phyloP scores from a whole-genome alignment of 2,797 vertebrate genomes.

The Peromyscus melanophrys region DNA sequence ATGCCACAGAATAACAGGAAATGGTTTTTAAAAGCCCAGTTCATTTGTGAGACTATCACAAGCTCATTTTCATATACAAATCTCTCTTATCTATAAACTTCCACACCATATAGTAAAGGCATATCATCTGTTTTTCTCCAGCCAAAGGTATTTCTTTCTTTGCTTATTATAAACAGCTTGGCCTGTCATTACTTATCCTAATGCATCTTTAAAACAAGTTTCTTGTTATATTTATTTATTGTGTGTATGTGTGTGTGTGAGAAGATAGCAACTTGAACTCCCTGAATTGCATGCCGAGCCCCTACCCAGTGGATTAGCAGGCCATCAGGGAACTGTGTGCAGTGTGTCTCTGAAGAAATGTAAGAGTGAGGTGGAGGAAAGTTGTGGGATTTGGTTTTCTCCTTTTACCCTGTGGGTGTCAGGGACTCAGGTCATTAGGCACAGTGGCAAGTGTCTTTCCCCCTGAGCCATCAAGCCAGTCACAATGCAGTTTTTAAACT shows the following conservation, averaged over 20 bases:
- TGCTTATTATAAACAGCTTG: conserved; percentile 49
- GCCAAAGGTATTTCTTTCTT: background rate
- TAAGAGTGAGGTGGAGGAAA: background rate
- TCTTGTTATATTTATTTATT: background rate
- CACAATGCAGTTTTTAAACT: background rate
- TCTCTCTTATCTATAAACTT: background rate
- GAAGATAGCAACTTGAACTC: background rate
- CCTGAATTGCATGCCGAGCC: background rate
- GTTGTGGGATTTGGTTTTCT: background rate
- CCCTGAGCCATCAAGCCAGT: background rate
- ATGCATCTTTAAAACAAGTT: background rate
- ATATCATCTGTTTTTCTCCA: background rate
- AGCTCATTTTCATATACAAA: conserved; percentile 8
- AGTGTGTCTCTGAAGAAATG: background rate
- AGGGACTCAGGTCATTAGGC: background rate
- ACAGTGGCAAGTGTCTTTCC: background rate
- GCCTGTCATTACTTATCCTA: conserved; percentile 17
- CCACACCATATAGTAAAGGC: conserved; percentile 8
- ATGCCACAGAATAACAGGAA: conserved; percentile 4
- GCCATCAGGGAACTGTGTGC: background rate
- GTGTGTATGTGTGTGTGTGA: background rate
- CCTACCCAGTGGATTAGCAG: no score
- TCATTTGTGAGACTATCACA: conserved; percentile 40
- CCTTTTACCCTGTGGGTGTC: background rate
- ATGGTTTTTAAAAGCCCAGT: background rate